Percentiles rank a stretch among this genome's conserved stretches.
Evolutionary conservation across 1,140 invertebrate genomes (phyloP).

Genomic region (Penaeus japonicus): DNA sequence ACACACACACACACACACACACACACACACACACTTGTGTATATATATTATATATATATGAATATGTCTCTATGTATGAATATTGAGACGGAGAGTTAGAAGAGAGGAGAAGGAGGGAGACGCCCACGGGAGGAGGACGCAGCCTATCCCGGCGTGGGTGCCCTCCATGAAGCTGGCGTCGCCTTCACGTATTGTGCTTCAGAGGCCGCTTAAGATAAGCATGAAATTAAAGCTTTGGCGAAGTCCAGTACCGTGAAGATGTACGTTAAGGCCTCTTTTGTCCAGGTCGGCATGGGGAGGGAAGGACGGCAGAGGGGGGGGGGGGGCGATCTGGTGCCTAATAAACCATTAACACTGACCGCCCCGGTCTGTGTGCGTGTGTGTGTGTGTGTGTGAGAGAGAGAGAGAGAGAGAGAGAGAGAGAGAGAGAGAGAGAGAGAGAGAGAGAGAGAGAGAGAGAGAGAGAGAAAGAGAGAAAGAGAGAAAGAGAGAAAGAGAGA

Average conservation of each 20-base stretch:
- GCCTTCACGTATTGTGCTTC: too few relatives aligned
- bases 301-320: too few relatives aligned
- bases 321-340: too few relatives aligned
- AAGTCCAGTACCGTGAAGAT: too few relatives aligned
- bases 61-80: not conserved
- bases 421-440: not conserved
- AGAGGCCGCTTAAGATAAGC: too few relatives aligned
- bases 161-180: too few relatives aligned
- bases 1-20: not conserved
- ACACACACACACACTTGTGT: not conserved
- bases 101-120: not conserved
- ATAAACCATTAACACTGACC: too few relatives aligned
- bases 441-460: not conserved
- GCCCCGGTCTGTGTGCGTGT: not conserved
- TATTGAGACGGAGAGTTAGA: not conserved
- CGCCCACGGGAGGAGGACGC: not conserved
- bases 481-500: not conserved
- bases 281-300: too few relatives aligned
- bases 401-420: not conserved
- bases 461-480: not conserved
- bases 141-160: too few relatives aligned
- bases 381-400: not conserved
- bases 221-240: too few relatives aligned
- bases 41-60: constrained; percentile 12
- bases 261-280: too few relatives aligned